Base-by-base conservation (phyloP, 1,140 invertebrate species). In the Aphidius gifuensis region DNA sequence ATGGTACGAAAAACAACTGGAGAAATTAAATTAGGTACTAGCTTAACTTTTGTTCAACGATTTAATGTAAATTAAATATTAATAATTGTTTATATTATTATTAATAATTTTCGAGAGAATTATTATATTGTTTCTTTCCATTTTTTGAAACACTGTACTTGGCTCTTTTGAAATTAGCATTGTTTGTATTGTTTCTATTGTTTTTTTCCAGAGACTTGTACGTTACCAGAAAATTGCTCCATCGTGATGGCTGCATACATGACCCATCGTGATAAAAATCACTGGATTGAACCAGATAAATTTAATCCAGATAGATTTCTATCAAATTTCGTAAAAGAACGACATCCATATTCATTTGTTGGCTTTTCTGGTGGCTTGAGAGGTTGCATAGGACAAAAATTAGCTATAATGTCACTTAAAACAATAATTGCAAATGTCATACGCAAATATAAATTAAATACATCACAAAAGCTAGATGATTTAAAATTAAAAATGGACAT, bases 301-400 rank as follows among this genome's bases (percentile, higher is more conserved):
- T 92, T 90, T 69, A 77, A 88, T 75, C 90, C 90, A 0, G 87
- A 90, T 49, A 74, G 88, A 63, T 91, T 90, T 75, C 70, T 83
- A 8, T 74, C 80, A 11, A 78, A 80, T 65, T 77, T 78, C 57
- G 66, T 68, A 1, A 53, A 62, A 16, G 62, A 75, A 56, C 68
- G 79, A 63, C 68, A 81, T 62, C 74, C 78, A 0, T 82, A 68
- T 66, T 73, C 78, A 5, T 87, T 82, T 66, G 69, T 86, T 23
- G 84, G 85, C 4, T 87, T 87, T 68, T 84, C 84, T 53, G 84
- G 81, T 40, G 85, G 85, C 43, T 74, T 79, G 1, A 71, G 85
- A 59, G 84, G 85, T 66, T 87, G 85, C 65, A 83, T 87, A 47
- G 85, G 80, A 54, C 81, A 82, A 74, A 82, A 81, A 61, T 83